A percentile compares a stretch with the other conserved stretches of the same genome.
phyloP scores from a whole-genome alignment of 2,113 vertebrate species.

The Tonatia bakeri region DNA sequence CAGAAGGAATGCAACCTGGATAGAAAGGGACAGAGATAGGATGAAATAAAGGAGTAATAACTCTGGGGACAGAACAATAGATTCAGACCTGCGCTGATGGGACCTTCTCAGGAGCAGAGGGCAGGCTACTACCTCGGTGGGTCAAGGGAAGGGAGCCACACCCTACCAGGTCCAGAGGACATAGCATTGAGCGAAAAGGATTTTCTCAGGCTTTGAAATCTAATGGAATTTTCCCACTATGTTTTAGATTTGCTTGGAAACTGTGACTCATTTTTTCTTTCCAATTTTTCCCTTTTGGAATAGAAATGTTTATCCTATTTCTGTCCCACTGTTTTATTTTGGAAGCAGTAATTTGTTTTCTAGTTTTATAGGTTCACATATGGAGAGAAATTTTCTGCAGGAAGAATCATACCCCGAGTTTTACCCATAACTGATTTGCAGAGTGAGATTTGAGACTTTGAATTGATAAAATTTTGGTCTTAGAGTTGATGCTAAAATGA shows the following conservation, averaged over 20 bases:
- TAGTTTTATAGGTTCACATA: not conserved
- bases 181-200: not conserved
- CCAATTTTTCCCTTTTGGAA: not conserved
- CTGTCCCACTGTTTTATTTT: not conserved
- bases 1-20: not conserved
- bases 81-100: not conserved
- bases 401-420: not conserved
- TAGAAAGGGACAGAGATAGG: not conserved
- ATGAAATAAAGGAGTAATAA: not conserved
- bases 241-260: not conserved
- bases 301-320: not conserved
- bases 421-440: not conserved
- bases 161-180: not conserved
- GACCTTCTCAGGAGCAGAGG: not conserved
- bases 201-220: not conserved
- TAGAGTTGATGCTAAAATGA: not conserved
- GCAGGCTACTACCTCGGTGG: rapidly evolving
- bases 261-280: not conserved
- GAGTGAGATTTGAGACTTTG: not conserved
- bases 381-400: not conserved
- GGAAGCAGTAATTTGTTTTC: not conserved
- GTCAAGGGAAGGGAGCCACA: not conserved
- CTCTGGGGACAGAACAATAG: not conserved
- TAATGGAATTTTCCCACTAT: not conserved
- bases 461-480: not conserved